A percentile compares a stretch with the other conserved stretches of the same genome.
Conservation (phyloP, 2,797 vertebrate genomes). For the Zalophus californianus region DNA sequence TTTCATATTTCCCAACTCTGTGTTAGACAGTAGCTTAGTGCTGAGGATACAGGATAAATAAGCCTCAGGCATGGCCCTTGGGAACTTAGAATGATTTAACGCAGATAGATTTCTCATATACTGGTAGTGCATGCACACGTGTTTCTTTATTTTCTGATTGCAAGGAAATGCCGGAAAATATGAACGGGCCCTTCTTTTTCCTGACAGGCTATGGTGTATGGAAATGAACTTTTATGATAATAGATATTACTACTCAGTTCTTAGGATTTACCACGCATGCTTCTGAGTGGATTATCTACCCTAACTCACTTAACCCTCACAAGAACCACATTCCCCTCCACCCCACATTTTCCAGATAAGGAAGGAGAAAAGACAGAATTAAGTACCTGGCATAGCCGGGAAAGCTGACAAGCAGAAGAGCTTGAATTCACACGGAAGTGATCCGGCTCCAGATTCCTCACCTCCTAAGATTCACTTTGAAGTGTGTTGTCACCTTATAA, state of each 20-base stretch:
- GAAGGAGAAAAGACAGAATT: neutral
- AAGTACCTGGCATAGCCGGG: neutral
- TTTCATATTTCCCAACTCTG: neutral
- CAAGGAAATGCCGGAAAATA: neutral
- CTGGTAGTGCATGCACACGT: neutral
- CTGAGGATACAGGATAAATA: neutral
- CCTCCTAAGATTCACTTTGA: neutral
- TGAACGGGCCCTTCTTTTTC: neutral
- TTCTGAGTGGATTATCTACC: neutral
- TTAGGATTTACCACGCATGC: neutral
- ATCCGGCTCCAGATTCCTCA: neutral
- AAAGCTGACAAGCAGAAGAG: too few species aligned
- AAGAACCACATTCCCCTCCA: neutral
- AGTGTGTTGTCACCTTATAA: neutral
- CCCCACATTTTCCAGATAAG: neutral
- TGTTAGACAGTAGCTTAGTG: neutral
- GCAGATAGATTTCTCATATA: neutral
- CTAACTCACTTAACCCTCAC: neutral
- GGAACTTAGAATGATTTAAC: neutral
- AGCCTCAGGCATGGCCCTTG: neutral
- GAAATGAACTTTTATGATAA: constrained; percentile 7
- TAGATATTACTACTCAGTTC: neutral
- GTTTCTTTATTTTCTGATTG: neutral
- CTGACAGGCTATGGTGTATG: neutral
- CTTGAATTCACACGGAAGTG: neutral